Percentiles rank a stretch among this genome's conserved stretches.
Evolutionary conservation across 2,888 invertebrate genomes (phyloP).

Genomic region (Lochmaea crataegi): DNA sequence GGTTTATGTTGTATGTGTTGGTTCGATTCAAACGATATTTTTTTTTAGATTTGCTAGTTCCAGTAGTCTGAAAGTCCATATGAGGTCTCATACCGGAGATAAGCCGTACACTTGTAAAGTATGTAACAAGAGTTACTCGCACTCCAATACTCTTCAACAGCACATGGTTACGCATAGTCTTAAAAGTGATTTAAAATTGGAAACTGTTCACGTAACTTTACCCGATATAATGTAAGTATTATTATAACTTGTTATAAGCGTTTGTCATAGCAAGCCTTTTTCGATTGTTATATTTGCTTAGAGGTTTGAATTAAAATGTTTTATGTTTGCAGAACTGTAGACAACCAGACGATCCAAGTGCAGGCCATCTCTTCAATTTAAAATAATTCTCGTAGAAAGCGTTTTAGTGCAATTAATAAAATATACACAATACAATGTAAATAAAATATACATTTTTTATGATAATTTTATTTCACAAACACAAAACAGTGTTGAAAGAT

Average conservation of each 20-base stretch:
- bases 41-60: constrained; percentile 61
- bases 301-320: constrained; percentile 2
- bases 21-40: constrained; percentile 22
- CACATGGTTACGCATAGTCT: constrained; percentile 53
- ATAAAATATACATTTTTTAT: too few relatives aligned
- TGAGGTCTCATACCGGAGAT: constrained; percentile 59
- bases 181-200: constrained; percentile 51
- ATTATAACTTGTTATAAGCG: too few relatives aligned
- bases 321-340: constrained; percentile 53
- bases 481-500: too few relatives aligned
- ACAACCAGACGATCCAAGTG: constrained; percentile 59
- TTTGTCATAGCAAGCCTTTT: too few relatives aligned
- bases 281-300: too few relatives aligned
- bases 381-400: not conserved
- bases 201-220: constrained; percentile 59
- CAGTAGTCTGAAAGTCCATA: constrained; percentile 61
- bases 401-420: not conserved
- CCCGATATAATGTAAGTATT: constrained; percentile 60
- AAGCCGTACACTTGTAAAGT: constrained; percentile 60
- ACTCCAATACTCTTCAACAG: constrained; percentile 55
- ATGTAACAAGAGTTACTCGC: constrained; percentile 60
- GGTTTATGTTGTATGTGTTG: not conserved
- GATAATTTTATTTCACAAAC: too few relatives aligned
- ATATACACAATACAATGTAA: not conserved
- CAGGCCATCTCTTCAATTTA: constrained; percentile 49